phyloP scores from a whole-genome alignment of 2,113 vertebrate genomes.

The Stegastes partitus region DNA sequence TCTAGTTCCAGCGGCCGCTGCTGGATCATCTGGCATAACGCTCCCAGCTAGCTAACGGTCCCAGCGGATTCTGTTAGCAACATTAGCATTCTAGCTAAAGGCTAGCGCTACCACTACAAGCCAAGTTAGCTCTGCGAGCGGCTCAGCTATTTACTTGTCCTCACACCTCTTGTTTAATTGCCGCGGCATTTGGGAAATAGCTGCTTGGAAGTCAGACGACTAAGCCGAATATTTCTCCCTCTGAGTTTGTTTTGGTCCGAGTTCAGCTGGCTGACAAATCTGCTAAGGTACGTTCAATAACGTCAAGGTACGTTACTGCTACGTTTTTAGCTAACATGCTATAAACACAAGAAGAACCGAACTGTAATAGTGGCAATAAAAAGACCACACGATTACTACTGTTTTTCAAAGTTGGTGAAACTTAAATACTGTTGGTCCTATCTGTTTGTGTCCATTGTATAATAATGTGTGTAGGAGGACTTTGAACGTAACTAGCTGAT shows the following conservation, averaged over 20 bases:
- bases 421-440: background rate
- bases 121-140: background rate
- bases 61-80: slow-evolving; percentile 32
- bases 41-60: slow-evolving; percentile 48
- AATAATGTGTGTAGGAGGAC: background rate
- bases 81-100: slow-evolving; percentile 51
- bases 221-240: background rate
- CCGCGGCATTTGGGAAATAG: slow-evolving; percentile 51
- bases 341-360: background rate
- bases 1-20: slow-evolving; percentile 32
- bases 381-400: fast-evolving
- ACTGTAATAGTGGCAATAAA: background rate
- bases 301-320: background rate
- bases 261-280: slow-evolving; percentile 18
- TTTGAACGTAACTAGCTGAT: slow-evolving; percentile 53
- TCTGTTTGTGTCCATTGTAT: background rate
- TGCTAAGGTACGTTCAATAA: slow-evolving; percentile 47
- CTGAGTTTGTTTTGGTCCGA: slow-evolving; percentile 47
- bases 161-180: slow-evolving; percentile 70
- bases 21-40: slow-evolving; percentile 43
- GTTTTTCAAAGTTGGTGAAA: background rate
- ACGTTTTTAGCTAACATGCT: no score
- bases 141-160: background rate
- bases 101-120: slow-evolving; percentile 36
- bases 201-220: background rate